Conservation (phyloP, 2,888 invertebrate genomes). For the Tolmerus cingulatus region DNA sequence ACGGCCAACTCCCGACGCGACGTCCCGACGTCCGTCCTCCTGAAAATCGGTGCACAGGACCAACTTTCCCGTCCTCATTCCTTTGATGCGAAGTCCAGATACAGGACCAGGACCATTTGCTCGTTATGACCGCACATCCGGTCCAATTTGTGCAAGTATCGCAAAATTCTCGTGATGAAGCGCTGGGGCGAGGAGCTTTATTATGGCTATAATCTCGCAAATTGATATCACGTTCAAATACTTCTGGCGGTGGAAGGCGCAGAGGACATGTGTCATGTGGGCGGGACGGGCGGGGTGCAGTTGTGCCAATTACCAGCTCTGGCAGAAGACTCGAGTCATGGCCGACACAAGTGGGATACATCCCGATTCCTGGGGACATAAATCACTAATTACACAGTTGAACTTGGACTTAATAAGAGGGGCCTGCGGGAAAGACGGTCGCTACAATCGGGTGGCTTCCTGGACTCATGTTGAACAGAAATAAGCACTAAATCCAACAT, state of each 20-base stretch:
- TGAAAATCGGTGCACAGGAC: background rate
- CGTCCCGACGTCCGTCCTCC: background rate
- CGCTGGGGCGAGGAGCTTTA: background rate
- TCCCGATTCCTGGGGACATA: background rate
- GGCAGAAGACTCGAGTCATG: background rate
- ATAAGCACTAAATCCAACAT: constrained; percentile 23
- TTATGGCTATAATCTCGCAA: background rate
- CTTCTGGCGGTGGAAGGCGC: background rate
- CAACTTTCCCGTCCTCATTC: background rate
- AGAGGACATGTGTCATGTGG: background rate
- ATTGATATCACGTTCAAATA: background rate
- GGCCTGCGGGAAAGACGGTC: background rate
- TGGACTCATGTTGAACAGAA: background rate
- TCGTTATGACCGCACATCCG: background rate
- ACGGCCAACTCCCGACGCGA: background rate
- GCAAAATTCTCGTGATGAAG: background rate
- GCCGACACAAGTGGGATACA: background rate
- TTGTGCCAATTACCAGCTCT: background rate
- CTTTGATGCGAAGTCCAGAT: background rate
- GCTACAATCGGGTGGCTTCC: background rate
- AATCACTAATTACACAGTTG: constrained; percentile 19
- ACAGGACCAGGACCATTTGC: background rate
- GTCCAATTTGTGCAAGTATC: background rate
- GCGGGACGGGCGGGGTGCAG: background rate
- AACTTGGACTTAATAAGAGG: constrained; percentile 13